Conservation (phyloP, 23 tunicate species). For the Phallusia fumigata region DNA sequence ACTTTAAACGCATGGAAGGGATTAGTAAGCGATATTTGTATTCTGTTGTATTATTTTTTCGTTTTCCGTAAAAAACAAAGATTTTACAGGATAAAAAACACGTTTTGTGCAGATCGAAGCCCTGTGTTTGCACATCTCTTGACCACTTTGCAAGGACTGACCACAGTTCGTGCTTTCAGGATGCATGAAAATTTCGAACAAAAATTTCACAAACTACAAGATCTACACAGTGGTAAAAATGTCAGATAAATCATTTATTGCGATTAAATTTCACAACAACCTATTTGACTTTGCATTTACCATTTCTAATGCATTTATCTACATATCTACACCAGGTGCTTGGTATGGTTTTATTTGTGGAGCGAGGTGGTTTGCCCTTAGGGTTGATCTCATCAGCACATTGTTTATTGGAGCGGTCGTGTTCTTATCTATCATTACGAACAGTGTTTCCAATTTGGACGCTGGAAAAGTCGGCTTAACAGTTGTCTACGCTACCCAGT, state of each 20-base stretch:
- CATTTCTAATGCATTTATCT: no score
- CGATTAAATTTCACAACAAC: no score
- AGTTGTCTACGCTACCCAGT: constrained; percentile 47
- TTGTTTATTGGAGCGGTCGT: constrained; percentile 54
- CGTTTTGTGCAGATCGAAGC: constrained; percentile 52
- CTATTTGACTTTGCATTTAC: no score
- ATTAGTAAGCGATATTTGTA: constrained; percentile 31
- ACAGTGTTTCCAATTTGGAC: constrained; percentile 23
- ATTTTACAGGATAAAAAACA: no score
- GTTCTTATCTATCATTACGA: constrained; percentile 27
- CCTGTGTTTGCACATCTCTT: constrained; percentile 84
- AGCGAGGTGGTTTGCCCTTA: constrained; percentile 70
- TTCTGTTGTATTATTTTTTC: no score
- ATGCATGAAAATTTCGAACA: constrained; percentile 50
- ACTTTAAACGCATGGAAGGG: constrained; percentile 92
- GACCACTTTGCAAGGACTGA: constrained; percentile 65
- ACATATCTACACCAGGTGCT: constrained; percentile 17
- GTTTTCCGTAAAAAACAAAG: no score
- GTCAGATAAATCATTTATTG: not conserved
- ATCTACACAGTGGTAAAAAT: constrained; percentile 74
- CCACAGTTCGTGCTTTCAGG: constrained; percentile 74
- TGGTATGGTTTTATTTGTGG: constrained; percentile 59
- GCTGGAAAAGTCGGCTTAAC: constrained; percentile 72
- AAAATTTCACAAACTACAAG: constrained; percentile 64
- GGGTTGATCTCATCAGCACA: constrained; percentile 67